Percentiles rank a stretch among this genome's conserved stretches.
These are phyloP conservation scores for Melitaea athalia DNA, from an alignment of 2,888 invertebrate genomes.

Conservation along the genomic window DNA sequence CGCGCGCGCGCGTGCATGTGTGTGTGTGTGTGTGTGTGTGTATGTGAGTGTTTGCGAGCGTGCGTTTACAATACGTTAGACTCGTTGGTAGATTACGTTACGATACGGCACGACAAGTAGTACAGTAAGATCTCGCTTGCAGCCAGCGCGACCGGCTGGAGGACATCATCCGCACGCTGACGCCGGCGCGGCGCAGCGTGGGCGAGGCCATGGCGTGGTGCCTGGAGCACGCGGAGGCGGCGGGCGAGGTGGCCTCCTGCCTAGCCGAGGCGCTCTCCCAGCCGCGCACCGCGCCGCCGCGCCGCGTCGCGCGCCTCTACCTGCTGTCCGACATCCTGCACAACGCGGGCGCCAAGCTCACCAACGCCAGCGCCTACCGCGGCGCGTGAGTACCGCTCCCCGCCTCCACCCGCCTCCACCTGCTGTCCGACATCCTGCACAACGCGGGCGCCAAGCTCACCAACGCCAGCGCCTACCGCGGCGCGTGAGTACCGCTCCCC, in stretches of 20 bases:
- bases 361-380: conserved; percentile 96
- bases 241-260: conserved; percentile 96
- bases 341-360: conserved; percentile 97
- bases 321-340: conserved; percentile 98
- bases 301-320: conserved; percentile 96
- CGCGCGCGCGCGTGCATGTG: no score
- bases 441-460: conserved; percentile 98
- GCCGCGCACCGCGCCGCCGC: conserved; percentile 86
- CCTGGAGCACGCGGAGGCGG: conserved; percentile 98
- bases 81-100: no score
- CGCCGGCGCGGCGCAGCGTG: conserved; percentile 90
- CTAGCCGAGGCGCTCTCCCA: conserved; percentile 91
- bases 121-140: neutral
- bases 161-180: conserved; percentile 92
- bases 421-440: conserved; percentile 97
- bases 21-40: no score
- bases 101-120: no score
- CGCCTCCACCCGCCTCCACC: conserved; percentile 91
- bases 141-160: conserved; percentile 97
- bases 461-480: conserved; percentile 96
- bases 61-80: no score
- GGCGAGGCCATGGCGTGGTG: conserved; percentile 99
- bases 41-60: no score
- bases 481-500: conserved; percentile 84
- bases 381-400: conserved; percentile 85